These are phyloP conservation scores for Odontamblyopus lacepedii DNA, from an alignment of 2,797 vertebrate species.

Conservation along the genomic window DNA sequence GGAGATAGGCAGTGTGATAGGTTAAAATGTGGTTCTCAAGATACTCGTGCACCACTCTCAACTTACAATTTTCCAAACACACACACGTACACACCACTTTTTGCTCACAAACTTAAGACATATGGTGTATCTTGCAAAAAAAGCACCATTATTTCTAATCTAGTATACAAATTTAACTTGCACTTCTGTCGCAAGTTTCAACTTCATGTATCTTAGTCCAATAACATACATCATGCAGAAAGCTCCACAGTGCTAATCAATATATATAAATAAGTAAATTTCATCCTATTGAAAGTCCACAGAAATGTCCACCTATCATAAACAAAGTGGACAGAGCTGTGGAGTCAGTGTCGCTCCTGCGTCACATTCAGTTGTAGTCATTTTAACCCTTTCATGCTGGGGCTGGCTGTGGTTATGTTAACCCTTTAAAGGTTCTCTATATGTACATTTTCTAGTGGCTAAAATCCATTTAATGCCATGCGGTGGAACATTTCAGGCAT, in stretches of 20 bases:
- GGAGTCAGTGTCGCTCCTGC: not conserved
- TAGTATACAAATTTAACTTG: not conserved
- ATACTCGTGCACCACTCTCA: not conserved
- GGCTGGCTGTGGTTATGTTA: not conserved
- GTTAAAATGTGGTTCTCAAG: not conserved
- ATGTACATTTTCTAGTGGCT: too few species aligned
- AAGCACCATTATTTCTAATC: not conserved
- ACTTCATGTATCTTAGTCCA: too few species aligned
- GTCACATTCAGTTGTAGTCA: slow-evolving; percentile 12
- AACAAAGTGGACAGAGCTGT: not conserved
- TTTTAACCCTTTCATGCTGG: slow-evolving; percentile 17
- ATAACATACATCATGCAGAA: too few species aligned
- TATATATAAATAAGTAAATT: too few species aligned
- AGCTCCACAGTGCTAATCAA: too few species aligned
- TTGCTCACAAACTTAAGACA: not conserved
- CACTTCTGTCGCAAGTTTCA: not conserved
- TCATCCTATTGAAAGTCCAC: not conserved
- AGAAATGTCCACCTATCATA: not conserved
- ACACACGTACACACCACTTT: not conserved
- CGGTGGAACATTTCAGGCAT: too few species aligned
- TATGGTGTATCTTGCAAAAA: not conserved
- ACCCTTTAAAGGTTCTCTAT: too few species aligned
- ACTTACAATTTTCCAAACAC: not conserved
- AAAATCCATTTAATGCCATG: too few species aligned
- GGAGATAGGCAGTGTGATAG: not conserved